Conservation (phyloP, 2,113 vertebrate species). For the Marmota flaviventris region DNA sequence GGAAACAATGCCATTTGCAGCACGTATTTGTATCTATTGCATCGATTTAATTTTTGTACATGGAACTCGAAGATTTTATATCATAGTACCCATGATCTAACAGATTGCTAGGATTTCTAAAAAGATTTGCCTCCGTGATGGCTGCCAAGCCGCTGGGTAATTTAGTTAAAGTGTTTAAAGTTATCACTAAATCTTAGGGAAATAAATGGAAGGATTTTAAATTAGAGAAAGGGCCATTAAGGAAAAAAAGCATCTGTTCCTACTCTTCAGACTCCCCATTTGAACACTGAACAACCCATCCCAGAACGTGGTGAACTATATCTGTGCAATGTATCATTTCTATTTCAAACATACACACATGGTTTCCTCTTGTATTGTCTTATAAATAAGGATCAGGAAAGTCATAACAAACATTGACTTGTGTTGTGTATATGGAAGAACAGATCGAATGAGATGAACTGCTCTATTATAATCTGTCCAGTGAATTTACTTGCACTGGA, state of each 20-base stretch:
- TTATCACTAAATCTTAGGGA: conserved; percentile 85
- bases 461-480: fast-evolving
- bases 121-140: conserved; percentile 81
- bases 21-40: conserved; percentile 80
- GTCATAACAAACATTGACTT: conserved; percentile 59
- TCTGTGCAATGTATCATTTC: conserved; percentile 83
- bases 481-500: neutral
- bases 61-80: conserved; percentile 69
- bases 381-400: conserved; percentile 78
- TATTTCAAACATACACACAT: conserved; percentile 81
- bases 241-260: conserved; percentile 72
- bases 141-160: conserved; percentile 87
- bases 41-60: conserved; percentile 80
- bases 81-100: conserved; percentile 82
- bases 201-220: conserved; percentile 83
- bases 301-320: conserved; percentile 73
- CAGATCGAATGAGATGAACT: neutral
- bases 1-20: conserved; percentile 74
- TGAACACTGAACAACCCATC: conserved; percentile 72
- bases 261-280: conserved; percentile 74
- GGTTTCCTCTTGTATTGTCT: conserved; percentile 76
- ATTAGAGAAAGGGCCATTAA: conserved; percentile 80
- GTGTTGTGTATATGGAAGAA: conserved; percentile 35
- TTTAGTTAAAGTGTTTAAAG: conserved; percentile 84
- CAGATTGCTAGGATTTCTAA: conserved; percentile 82